A percentile compares a stretch with the other conserved stretches of the same genome.
These are phyloP conservation scores for Lepus townsendii DNA, from an alignment of 2,797 vertebrate species.

Conservation along the genomic window DNA sequence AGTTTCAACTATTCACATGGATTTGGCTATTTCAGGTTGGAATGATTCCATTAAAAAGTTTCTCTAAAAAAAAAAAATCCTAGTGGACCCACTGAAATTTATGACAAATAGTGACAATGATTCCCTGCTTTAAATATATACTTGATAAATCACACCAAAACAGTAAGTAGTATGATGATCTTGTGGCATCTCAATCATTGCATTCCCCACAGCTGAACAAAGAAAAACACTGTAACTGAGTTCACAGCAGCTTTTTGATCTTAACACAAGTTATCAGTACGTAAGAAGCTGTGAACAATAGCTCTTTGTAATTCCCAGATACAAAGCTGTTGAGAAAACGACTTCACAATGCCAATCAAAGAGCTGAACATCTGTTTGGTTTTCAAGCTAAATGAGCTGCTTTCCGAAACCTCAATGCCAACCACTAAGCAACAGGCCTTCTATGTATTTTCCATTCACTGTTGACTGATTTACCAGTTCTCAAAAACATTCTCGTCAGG, in stretches of 20 bases:
- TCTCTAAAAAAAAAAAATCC: background rate
- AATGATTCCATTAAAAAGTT: background rate
- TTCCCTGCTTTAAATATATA: constrained; percentile 66
- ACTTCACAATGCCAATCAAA: constrained; percentile 80
- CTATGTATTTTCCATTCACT: constrained; percentile 52
- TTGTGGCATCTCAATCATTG: constrained; percentile 79
- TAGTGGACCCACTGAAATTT: background rate
- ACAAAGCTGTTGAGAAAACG: constrained; percentile 75
- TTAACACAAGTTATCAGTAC: constrained; percentile 77
- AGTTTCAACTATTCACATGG: background rate
- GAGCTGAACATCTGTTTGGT: constrained; percentile 83
- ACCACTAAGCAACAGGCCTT: constrained; percentile 63
- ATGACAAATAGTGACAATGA: constrained; percentile 34
- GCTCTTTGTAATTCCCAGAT: constrained; percentile 78
- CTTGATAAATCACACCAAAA: constrained; percentile 79
- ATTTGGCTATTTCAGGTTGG: constrained; percentile 15
- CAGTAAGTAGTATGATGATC: constrained; percentile 72
- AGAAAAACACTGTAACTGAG: constrained; percentile 82
- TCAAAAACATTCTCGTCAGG: constrained; percentile 40
- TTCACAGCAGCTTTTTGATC: constrained; percentile 84
- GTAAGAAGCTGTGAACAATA: constrained; percentile 80
- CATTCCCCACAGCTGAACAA: constrained; percentile 72
- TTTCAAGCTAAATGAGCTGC: constrained; percentile 81
- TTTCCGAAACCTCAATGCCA: constrained; percentile 54
- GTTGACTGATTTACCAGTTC: background rate